phyloP scores from a whole-genome alignment of 2,113 vertebrate genomes.

The Lutjanus erythropterus region DNA sequence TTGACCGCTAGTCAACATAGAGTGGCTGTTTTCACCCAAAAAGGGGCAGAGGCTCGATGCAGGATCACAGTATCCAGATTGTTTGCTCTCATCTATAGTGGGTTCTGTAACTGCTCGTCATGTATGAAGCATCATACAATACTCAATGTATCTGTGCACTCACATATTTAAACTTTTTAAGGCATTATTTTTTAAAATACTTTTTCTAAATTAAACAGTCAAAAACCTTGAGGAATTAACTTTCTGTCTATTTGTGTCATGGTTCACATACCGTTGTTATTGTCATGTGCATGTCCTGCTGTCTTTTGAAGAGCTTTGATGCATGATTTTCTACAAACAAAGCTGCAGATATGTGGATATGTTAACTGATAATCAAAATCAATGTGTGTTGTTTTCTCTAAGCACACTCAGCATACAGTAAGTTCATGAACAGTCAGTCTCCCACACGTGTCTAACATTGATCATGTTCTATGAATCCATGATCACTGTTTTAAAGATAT shows the following conservation, averaged over 20 bases:
- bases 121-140: neutral
- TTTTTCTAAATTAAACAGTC: neutral
- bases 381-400: neutral
- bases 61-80: too few relatives aligned
- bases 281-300: constrained; percentile 28
- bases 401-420: neutral
- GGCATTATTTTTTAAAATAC: neutral
- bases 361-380: neutral
- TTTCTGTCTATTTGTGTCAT: neutral
- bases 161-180: constrained; percentile 4
- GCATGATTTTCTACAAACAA: constrained; percentile 17
- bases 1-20: too few relatives aligned
- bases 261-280: constrained; percentile 6
- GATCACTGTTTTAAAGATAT: neutral
- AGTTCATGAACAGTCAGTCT: neutral
- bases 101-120: neutral
- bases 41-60: too few relatives aligned
- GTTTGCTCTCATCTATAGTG: neutral
- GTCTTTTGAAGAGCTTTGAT: constrained; percentile 4
- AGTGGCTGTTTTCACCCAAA: too few relatives aligned
- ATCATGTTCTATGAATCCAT: neutral
- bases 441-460: neutral
- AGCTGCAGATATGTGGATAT: neutral
- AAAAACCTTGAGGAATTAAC: neutral
- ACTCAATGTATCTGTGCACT: constrained; percentile 17